phyloP scores from a whole-genome alignment of 2,113 vertebrate species.

The Phrynosoma blainvillii region DNA sequence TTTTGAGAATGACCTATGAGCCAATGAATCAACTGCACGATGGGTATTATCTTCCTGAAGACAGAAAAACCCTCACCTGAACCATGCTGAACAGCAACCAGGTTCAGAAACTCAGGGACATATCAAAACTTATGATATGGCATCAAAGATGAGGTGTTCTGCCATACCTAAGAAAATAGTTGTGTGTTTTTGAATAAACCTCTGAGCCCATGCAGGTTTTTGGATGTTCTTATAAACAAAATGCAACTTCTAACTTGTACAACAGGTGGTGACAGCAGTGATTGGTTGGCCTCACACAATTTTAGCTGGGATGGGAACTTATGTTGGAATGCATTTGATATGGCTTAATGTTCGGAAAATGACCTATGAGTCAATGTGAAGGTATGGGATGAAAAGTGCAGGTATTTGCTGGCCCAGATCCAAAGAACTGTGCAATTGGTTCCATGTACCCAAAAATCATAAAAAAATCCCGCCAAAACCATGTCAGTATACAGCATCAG shows the following conservation, averaged over 20 bases:
- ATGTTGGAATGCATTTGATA: background rate
- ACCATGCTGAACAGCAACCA: background rate
- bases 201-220: background rate
- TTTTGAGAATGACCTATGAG: slow-evolving; percentile 16
- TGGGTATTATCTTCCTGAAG: background rate
- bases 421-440: background rate
- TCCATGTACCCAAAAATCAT: background rate
- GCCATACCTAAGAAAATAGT: no score
- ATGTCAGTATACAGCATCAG: background rate
- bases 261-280: no score
- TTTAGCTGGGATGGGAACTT: no score
- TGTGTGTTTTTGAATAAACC: background rate
- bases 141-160: no score
- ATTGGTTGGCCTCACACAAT: no score
- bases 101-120: no score
- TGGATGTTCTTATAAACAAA: no score
- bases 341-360: background rate
- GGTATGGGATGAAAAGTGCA: background rate
- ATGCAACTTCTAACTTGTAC: no score
- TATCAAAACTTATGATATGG: no score
- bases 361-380: background rate
- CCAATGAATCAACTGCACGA: background rate
- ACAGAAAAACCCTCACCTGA: background rate
- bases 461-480: background rate
- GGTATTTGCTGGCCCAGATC: background rate